phyloP scores from a whole-genome alignment of 1,140 invertebrate genomes.

The Elysia chlorotica region DNA sequence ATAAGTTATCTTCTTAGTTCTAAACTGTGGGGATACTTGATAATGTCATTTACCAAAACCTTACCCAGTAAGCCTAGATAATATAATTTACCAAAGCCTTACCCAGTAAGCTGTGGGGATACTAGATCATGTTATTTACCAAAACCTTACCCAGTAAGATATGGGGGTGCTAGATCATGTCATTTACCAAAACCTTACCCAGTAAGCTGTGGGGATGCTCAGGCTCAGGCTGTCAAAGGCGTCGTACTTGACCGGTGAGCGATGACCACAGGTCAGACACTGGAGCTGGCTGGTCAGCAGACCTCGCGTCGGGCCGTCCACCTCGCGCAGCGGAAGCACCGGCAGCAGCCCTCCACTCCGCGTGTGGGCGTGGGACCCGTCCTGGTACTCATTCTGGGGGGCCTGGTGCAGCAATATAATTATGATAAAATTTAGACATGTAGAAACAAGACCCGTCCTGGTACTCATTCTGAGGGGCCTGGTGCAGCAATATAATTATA shows the following conservation, averaged over 20 bases:
- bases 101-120: conserved; percentile 1
- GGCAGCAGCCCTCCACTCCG: conserved; percentile 45
- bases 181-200: conserved; percentile 41
- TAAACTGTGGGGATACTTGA: background rate
- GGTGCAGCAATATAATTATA: too few relatives aligned
- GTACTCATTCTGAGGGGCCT: too few relatives aligned
- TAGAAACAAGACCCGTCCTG: too few relatives aligned
- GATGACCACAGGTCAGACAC: conserved; percentile 79
- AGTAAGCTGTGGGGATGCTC: conserved; percentile 68
- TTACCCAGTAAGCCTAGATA: background rate
- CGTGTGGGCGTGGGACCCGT: conserved; percentile 35
- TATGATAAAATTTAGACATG: too few relatives aligned
- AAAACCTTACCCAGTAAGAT: background rate
- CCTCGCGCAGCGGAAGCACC: conserved; percentile 64
- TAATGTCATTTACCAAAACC: background rate
- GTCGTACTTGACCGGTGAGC: conserved; percentile 85
- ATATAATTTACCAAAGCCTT: conserved; percentile 1
- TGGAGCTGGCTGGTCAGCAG: conserved; percentile 83
- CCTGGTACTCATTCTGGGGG: conserved; percentile 33
- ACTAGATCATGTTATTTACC: background rate
- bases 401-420: too few relatives aligned
- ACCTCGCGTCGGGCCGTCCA: conserved; percentile 72
- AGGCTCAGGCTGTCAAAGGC: conserved; percentile 88
- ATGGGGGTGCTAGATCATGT: background rate
- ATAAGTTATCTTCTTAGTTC: too few relatives aligned